phyloP scores from a whole-genome alignment of 2,113 vertebrate species.

The Pluvialis apricaria region DNA sequence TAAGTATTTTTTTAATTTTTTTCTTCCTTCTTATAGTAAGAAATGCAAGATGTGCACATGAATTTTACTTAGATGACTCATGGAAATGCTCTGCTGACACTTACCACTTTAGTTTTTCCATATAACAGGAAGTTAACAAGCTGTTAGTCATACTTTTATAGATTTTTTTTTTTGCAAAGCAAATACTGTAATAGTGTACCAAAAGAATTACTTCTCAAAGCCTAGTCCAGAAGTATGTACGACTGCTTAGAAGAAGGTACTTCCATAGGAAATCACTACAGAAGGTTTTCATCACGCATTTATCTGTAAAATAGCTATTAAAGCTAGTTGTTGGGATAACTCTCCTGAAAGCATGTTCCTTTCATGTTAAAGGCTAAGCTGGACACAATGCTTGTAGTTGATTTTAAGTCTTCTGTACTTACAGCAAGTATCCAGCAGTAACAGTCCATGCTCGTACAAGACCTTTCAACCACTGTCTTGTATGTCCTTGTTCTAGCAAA shows the following conservation, averaged over 20 bases:
- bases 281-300: background rate
- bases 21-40: background rate
- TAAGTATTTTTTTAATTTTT: background rate
- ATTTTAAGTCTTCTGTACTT: constrained; percentile 63
- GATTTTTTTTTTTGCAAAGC: background rate
- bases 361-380: background rate
- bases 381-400: background rate
- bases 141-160: background rate
- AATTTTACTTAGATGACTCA: background rate
- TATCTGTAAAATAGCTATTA: background rate
- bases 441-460: constrained; percentile 97
- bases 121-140: background rate
- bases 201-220: background rate
- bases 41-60: background rate
- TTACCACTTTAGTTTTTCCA: background rate
- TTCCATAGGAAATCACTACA: background rate
- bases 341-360: background rate
- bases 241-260: background rate
- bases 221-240: background rate
- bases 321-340: background rate
- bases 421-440: constrained; percentile 94
- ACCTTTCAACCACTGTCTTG: constrained; percentile 97
- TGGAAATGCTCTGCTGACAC: background rate
- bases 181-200: background rate
- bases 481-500: constrained; percentile 96